These are phyloP conservation scores for Microhierax caerulescens DNA, from an alignment of 2,797 vertebrate species.

Conservation along the genomic window DNA sequence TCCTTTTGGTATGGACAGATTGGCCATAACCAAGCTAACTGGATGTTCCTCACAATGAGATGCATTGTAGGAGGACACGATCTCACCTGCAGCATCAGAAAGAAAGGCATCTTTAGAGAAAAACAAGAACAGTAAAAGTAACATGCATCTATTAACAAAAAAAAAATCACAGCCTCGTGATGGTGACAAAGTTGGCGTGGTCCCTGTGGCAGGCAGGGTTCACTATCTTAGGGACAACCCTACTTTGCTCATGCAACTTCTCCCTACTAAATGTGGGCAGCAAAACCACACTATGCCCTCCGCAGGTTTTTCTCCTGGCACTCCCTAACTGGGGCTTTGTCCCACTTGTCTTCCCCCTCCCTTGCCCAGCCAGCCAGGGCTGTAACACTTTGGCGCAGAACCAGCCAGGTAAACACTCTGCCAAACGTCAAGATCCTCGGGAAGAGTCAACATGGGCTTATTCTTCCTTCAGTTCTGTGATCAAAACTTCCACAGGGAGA, in stretches of 20 bases:
- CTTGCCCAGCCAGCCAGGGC: background rate
- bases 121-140: background rate
- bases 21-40: background rate
- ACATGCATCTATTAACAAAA: background rate
- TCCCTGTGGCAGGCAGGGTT: background rate
- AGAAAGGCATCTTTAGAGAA: background rate
- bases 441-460: slow-evolving; percentile 61
- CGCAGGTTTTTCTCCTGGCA: background rate
- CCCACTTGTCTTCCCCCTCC: background rate
- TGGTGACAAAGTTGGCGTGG: rapidly evolving
- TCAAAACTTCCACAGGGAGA: slow-evolving; percentile 58
- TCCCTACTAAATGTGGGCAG: background rate
- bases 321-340: background rate
- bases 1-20: background rate
- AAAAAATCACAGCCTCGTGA: background rate
- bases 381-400: slow-evolving; percentile 19
- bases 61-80: background rate
- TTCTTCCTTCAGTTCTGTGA: slow-evolving; percentile 51
- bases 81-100: background rate
- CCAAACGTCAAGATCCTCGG: slow-evolving; percentile 38
- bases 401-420: slow-evolving; percentile 55
- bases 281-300: background rate
- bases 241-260: background rate
- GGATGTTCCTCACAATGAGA: background rate
- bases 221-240: background rate